A percentile compares a stretch with the other conserved stretches of the same genome.
These are phyloP conservation scores for Mus spretus DNA, from an alignment of 2,797 vertebrate genomes.

Conservation along the genomic window DNA sequence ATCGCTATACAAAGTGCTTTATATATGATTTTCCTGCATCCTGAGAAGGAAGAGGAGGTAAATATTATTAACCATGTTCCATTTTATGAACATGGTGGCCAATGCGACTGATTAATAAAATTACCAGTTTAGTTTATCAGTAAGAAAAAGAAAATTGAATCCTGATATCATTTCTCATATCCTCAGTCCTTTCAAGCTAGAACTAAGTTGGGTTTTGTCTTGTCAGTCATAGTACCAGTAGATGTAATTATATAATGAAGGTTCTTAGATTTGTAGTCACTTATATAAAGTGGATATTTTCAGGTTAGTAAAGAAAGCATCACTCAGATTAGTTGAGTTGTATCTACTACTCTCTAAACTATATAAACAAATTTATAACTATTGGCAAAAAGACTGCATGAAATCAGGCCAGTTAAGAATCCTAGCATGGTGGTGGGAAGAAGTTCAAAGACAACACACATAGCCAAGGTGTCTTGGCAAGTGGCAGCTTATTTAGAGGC, in stretches of 20 bases:
- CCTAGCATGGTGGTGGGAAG: not conserved
- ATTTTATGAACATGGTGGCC: not conserved
- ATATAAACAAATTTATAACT: slow-evolving; percentile 2
- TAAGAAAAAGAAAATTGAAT: not conserved
- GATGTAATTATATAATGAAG: not conserved
- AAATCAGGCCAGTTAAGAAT: not conserved
- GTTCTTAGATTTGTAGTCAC: not conserved
- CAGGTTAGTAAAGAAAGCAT: slow-evolving; percentile 3
- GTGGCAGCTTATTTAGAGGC: not conserved
- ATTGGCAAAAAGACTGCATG: not conserved
- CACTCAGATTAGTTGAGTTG: not conserved
- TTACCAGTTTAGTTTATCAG: slow-evolving; percentile 1
- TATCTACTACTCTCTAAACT: not conserved
- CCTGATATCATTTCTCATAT: not conserved
- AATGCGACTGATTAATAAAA: not conserved
- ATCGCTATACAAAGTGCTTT: not conserved
- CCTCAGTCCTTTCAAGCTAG: not conserved
- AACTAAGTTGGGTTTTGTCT: not conserved
- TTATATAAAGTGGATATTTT: slow-evolving; percentile 24
- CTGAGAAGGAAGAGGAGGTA: not conserved
- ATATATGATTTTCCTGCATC: not conserved
- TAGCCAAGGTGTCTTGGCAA: not conserved
- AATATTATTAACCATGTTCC: not conserved
- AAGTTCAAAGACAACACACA: not conserved
- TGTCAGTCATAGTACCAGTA: not conserved